Base-by-base conservation (phyloP, 2,113 vertebrate genomes). In the Crotophaga sulcirostris region DNA sequence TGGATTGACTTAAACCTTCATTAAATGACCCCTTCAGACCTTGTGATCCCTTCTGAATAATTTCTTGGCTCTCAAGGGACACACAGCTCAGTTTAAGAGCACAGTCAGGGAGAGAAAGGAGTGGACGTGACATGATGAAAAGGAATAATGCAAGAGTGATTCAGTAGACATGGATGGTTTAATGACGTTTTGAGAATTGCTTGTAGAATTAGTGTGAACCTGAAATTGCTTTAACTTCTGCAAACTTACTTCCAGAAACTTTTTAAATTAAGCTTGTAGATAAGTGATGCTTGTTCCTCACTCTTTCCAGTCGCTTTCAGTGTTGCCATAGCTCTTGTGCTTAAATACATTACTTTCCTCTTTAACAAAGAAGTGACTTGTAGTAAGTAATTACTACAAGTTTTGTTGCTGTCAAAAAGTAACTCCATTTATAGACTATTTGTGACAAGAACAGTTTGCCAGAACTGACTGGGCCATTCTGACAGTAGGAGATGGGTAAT, bases 381-480 rank as follows among this genome's bases (percentile, higher is more conserved):
- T 42, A 62, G 29, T 29, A 66, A 56, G 12, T 66, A 68, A 38
- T 76, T 80, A 42, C 12, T 26, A 24, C 31, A 73, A 59, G 24
- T 13, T 76, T 84, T 91, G 24, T 47, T 74, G 20, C 28, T 96
- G 23, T 16, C 55, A 80, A 75, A 90, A 92, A 38, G 12, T 63
- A 79, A 64, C 10, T 19, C 79, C 8, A 64, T 73, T 84, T 86
- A 14, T 38, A 81, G 11, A 64, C 36, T 73, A 8, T 83, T 74
- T 86, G 12, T 36, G 45, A 16, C 28, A 77, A 81, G 33, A 33
- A 52, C 20, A 31, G 38, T 42, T 70, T 87, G 64, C 24, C 44
- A 78, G 76, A 74, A 19, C 13, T 88, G 63, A 62, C 13, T n/a
- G 3, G 10, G 3, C 38, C 47, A 34, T 81, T 80, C 23, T 81